Base-by-base conservation (phyloP, 2,113 vertebrate genomes). In the Mesembrinibis cayennensis region DNA sequence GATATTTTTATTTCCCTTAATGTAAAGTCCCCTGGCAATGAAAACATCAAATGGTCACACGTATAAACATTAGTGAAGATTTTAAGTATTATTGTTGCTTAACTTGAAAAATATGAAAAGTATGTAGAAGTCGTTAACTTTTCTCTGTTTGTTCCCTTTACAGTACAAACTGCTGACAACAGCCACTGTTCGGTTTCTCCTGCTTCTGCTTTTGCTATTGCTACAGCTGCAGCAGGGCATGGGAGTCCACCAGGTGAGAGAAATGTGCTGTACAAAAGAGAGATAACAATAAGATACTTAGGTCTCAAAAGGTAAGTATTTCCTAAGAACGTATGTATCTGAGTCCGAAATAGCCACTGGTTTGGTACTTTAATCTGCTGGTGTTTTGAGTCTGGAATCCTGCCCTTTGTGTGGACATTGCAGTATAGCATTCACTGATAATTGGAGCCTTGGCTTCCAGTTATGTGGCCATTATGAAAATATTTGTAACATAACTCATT, bases 201-300 rank as follows among this genome's bases (percentile, higher is more conserved):
- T 66, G 99, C 99, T 49, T 99, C 99, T 84, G 99, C 99, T 15
- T 99, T 99, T 84, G 99, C 99, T 50, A 99, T 99, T 44, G 99
- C 99, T 92, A 99, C 99, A 14, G 99, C 99, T 55, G 99, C 99
- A 89, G 99, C 99, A 13, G 99, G 99, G 78, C 99, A 99, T 1
- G 99, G 99, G 76, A 98, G 99, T 90, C 99, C 99, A 3, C 99
- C 99, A 98, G 99, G 99, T 99, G 96, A 98, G 97, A 91, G 42
- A 32, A 87, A 34, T 30, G 34, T 65, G 22, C 40, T 89, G 32
- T 12, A 36, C 9, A 10, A 56, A n/a, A 49, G 27, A 42, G 32
- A 34, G 27, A 8, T 47, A 59, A 16, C 36, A 44, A 4, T 40
- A 76, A 63, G 22, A 34, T 63, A 23, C 22, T 14, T 52, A 38